phyloP scores from a whole-genome alignment of 2,113 vertebrate species.

The Penelope pileata region DNA sequence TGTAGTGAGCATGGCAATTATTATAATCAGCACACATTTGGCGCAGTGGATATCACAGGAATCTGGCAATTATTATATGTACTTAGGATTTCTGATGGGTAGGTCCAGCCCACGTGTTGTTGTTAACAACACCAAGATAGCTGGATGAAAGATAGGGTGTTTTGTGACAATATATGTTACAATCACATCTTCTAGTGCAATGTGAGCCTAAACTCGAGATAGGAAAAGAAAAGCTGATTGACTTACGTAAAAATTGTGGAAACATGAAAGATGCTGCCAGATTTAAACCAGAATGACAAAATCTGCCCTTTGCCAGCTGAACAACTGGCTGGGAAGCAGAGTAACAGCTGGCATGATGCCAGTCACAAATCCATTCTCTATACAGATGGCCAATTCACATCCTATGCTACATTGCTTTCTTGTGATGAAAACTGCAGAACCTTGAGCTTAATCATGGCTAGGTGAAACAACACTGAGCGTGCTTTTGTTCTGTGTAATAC shows the following conservation, averaged over 20 bases:
- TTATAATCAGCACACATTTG: background rate
- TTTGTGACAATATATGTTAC: background rate
- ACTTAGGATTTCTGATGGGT: background rate
- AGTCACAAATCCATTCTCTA: background rate
- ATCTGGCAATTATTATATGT: background rate
- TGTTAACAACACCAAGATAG: background rate
- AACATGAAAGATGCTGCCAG: background rate
- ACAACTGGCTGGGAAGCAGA: background rate
- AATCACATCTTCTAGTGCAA: background rate
- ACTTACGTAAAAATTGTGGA: background rate
- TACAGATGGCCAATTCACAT: background rate
- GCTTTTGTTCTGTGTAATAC: background rate
- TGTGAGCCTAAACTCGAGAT: background rate
- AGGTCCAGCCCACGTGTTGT: background rate
- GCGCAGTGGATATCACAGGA: background rate
- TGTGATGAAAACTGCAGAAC: background rate
- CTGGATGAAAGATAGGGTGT: background rate
- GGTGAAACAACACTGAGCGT: background rate
- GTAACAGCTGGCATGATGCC: rapidly evolving
- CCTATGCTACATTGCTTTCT: background rate
- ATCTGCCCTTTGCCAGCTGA: background rate
- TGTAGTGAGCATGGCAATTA: background rate
- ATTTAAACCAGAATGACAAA: background rate
- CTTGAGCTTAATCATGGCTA: background rate
- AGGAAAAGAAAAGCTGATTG: background rate